Evolutionary conservation across 2,888 invertebrate species (phyloP).

Genomic region (Odontothrips loti): DNA sequence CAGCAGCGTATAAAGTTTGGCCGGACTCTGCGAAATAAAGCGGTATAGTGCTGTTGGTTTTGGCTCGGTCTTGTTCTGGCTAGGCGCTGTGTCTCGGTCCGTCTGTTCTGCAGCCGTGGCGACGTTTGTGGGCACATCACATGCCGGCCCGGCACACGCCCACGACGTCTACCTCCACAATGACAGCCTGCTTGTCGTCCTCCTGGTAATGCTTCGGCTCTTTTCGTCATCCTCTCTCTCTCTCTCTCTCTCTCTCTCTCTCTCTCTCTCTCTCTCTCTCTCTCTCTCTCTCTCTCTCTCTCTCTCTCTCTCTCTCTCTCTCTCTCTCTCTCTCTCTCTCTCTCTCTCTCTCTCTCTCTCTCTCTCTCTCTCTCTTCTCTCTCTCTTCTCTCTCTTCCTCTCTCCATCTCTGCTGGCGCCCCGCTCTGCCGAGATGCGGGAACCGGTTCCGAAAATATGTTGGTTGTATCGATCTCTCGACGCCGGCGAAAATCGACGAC

Average conservation of each 20-base stretch:
- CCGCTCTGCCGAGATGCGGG: too few relatives aligned
- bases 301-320: not conserved
- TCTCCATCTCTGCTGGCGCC: not conserved
- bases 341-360: not conserved
- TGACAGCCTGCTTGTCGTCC: too few relatives aligned
- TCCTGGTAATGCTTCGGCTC: not conserved
- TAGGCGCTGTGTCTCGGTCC: not conserved
- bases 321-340: not conserved
- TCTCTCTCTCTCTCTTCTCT: not conserved
- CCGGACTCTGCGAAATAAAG: too few relatives aligned
- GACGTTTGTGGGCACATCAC: too few relatives aligned
- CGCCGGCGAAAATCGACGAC: too few relatives aligned
- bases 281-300: slow-evolving; percentile 1
- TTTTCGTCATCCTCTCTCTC: not conserved
- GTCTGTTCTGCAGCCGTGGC: not conserved
- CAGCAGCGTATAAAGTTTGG: too few relatives aligned
- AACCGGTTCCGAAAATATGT: too few relatives aligned
- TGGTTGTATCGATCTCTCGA: too few relatives aligned
- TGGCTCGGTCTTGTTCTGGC: too few relatives aligned
- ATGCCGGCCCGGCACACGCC: not conserved
- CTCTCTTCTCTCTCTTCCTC: not conserved
- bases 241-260: not conserved
- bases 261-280: slow-evolving; percentile 11
- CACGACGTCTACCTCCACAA: too few relatives aligned
- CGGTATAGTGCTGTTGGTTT: too few relatives aligned